Evolutionary conservation across 1,140 invertebrate species (phyloP).

Genomic region (Drosophila kurseongensis): DNA sequence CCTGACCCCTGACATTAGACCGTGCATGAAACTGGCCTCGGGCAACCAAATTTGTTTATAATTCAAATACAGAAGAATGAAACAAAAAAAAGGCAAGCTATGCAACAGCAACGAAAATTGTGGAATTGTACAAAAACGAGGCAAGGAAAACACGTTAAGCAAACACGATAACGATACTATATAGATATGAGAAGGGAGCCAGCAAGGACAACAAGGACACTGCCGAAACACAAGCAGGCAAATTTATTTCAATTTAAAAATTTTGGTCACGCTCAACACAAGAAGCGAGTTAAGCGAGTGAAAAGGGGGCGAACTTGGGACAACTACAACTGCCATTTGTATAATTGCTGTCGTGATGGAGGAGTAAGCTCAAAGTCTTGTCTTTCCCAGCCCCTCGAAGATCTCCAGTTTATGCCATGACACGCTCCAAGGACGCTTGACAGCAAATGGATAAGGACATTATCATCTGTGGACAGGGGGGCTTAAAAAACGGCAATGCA

Average conservation of each 20-base stretch:
- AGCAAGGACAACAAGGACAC: slow-evolving; percentile 70
- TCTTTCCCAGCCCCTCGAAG: slow-evolving; percentile 15
- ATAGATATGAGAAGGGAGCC: slow-evolving; percentile 53
- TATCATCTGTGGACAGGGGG: slow-evolving; percentile 57
- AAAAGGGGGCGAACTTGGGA: slow-evolving; percentile 5
- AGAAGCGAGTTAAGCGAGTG: slow-evolving; percentile 65
- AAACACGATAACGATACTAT: slow-evolving; percentile 82
- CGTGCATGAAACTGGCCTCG: slow-evolving; percentile 55
- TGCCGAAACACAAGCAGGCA: slow-evolving; percentile 49
- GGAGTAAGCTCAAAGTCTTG: slow-evolving; percentile 23
- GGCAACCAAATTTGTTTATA: slow-evolving; percentile 77
- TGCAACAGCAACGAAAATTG: slow-evolving; percentile 24
- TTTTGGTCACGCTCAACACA: slow-evolving; percentile 78
- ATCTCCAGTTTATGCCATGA: slow-evolving; percentile 66
- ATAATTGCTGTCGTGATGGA: slow-evolving; percentile 72
- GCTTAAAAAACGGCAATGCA: slow-evolving; percentile 30
- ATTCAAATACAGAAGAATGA: slow-evolving; percentile 54
- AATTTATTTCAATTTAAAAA: slow-evolving; percentile 83
- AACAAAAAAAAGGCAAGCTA: slow-evolving; percentile 31
- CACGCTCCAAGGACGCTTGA: slow-evolving; percentile 70
- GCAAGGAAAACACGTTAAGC: slow-evolving; percentile 79
- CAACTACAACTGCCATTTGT: slow-evolving; percentile 62
- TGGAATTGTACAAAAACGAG: slow-evolving; percentile 50
- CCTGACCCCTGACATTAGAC: slow-evolving; percentile 77
- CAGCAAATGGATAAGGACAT: slow-evolving; percentile 58